phyloP scores from a whole-genome alignment of 1,140 invertebrate genomes.

The Drosophila pruinosa region DNA sequence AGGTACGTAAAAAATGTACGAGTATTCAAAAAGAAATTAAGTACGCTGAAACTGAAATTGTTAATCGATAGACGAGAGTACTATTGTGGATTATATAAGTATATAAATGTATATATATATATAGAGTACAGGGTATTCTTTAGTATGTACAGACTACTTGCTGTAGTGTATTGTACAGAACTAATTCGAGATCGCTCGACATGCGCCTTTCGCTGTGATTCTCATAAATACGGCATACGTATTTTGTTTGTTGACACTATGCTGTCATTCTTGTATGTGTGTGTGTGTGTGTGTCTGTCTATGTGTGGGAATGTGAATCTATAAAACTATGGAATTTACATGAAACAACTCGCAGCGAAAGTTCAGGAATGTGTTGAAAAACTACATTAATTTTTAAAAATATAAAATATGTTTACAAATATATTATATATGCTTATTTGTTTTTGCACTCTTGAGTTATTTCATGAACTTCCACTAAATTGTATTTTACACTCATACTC shows the following conservation, averaged over 20 bases:
- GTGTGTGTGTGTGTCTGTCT: conserved; percentile 1
- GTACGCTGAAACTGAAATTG: conserved; percentile 49
- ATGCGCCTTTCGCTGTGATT: conserved; percentile 19
- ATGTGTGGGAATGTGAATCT: conserved; percentile 7
- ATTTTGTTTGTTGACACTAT: conserved; percentile 11
- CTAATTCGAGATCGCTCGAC: conserved; percentile 14
- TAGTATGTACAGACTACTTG: conserved; percentile 37
- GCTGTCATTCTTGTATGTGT: background rate
- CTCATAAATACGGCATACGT: conserved; percentile 1
- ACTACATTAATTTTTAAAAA: background rate
- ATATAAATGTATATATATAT: conserved; percentile 6
- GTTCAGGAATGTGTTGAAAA: background rate
- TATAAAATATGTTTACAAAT: background rate
- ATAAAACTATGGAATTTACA: background rate
- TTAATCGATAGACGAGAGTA: conserved; percentile 37
- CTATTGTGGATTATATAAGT: conserved; percentile 18
- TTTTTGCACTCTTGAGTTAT: background rate
- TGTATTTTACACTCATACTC: background rate
- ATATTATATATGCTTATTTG: too few relatives aligned
- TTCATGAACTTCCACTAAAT: conserved; percentile 11
- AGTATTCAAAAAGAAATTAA: conserved; percentile 49
- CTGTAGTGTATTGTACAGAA: conserved; percentile 30
- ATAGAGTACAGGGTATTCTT: conserved; percentile 11
- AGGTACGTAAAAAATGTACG: conserved; percentile 40
- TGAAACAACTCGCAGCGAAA: conserved; percentile 11